Evolutionary conservation across 1,140 invertebrate species (phyloP), one percentile per base, ranked within the genome.

Genomic region (Parasteatoda tepidariorum): DNA sequence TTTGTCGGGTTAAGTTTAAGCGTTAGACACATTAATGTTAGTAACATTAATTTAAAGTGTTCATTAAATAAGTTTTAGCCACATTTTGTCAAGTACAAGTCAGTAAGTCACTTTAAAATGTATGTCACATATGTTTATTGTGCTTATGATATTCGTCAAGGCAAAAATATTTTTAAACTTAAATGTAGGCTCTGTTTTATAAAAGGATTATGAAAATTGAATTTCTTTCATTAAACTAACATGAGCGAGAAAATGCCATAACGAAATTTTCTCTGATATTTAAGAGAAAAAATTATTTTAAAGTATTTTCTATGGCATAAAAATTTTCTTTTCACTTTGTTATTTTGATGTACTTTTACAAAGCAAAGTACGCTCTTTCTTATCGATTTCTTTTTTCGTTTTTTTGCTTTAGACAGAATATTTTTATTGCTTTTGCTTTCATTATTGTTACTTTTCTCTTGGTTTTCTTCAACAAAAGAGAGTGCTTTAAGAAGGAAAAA

Each of bases 381-480:
- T 78, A 66, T 66, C 62, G 0, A 24, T n/a, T 24, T 30, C 26
- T 78, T n/a, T n/a, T n/a, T n/a, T n/a, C n/a, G n/a, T n/a, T n/a
- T n/a, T n/a, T n/a, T 75, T 38, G 28, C 61, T 66, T 78, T 3
- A 30, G 38, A 54, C 4, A 26, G 24, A 2, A 66, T 13, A 66
- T 64, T 78, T 78, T 66, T 62, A 28, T 74, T 75, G 13, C 41
- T 62, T 22, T 30, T 28, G 15, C 41, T 62, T 22, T 30, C 48
- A 33, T 61, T 34, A 74, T 59, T 41, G 55, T 66, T 78, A 31
- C 28, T 55, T 22, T 26, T 26, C 9, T n/a, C 7, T n/a, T n/a
- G n/a, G n/a, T 18, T 9, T 55, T 22, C 38, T 62, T 11, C 34
- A 57, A 22, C 9, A 54, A 70, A 30, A 61, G 24, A 74, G 26